phyloP scores from a whole-genome alignment of 2,797 vertebrate species.

The Mareca strepera region DNA sequence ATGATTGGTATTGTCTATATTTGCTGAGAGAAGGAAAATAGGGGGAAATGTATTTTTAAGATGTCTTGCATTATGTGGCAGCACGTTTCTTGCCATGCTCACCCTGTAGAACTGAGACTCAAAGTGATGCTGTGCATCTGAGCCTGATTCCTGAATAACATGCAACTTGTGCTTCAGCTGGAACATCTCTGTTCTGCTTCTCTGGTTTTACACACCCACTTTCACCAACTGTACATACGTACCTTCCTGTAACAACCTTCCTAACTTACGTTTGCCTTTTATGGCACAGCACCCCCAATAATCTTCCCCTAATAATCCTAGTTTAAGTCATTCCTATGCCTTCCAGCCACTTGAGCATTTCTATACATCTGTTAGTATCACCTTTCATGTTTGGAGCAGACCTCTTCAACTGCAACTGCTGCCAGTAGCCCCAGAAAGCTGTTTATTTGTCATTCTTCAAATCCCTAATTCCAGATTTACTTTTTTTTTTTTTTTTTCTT shows the following conservation, averaged over 20 bases:
- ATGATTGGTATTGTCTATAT: not conserved
- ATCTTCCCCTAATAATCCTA: not conserved
- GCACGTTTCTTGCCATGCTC: not conserved
- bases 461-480: not conserved
- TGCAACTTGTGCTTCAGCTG: not conserved
- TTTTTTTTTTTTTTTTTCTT: not conserved
- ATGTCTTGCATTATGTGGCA: not conserved
- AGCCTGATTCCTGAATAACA: not conserved
- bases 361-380: not conserved
- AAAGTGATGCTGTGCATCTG: not conserved
- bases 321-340: rapidly evolving
- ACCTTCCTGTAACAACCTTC: not conserved
- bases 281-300: not conserved
- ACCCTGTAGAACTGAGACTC: not conserved
- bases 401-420: not conserved
- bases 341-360: not conserved
- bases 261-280: not conserved
- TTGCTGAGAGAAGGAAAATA: not conserved
- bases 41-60: not conserved
- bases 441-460: not conserved
- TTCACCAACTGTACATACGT: not conserved
- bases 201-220: not conserved
- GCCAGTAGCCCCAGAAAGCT: not conserved
- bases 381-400: not conserved
- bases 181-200: not conserved